These are phyloP conservation scores for Lophura nycthemera DNA, from an alignment of 2,113 vertebrate species.

Conservation along the genomic window DNA sequence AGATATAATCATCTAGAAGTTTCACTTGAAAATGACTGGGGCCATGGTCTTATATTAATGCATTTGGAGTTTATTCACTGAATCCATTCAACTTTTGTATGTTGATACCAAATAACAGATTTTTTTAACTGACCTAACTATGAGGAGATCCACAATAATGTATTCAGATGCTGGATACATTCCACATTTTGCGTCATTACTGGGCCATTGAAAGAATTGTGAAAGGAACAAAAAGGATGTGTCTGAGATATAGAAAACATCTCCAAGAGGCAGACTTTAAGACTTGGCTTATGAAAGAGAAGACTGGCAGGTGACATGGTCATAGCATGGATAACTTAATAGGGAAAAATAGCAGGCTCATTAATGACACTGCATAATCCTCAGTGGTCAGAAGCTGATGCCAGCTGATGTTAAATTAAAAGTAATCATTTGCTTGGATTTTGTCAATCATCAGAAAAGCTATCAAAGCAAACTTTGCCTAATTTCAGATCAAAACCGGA, in stretches of 20 bases:
- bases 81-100: not conserved
- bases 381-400: constrained; percentile 4
- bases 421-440: constrained; percentile 56
- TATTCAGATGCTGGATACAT: not conserved
- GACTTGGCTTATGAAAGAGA: not conserved
- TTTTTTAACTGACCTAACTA: not conserved
- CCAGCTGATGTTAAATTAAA: constrained; percentile 42
- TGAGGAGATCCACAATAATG: not conserved
- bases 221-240: not conserved
- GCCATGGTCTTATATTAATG: not conserved
- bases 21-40: not conserved
- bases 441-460: not conserved
- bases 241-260: not conserved
- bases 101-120: not conserved
- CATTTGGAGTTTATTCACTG: not conserved
- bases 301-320: not conserved
- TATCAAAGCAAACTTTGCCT: constrained; percentile 55
- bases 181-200: not conserved
- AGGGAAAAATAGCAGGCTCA: not conserved
- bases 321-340: not conserved
- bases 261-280: not conserved
- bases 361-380: not conserved
- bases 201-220: not conserved
- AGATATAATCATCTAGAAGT: constrained; percentile 16
- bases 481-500: constrained; percentile 55